A percentile compares a stretch with the other conserved stretches of the same genome.
Conservation (phyloP, 2,797 vertebrate genomes). For the Cercopithecus neglectus region DNA sequence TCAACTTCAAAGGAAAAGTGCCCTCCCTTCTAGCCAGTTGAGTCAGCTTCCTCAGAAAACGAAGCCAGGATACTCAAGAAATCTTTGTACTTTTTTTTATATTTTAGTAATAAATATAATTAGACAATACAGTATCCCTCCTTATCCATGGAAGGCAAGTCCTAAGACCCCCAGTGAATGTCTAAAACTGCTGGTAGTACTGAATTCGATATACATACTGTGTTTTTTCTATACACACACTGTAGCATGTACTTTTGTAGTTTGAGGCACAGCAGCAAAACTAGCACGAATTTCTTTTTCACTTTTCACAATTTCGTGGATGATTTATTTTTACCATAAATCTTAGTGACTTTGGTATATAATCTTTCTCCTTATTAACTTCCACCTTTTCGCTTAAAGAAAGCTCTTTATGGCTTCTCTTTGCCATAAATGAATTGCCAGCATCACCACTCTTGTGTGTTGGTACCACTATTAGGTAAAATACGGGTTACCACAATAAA, state of each 20-base stretch:
- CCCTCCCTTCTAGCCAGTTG: neutral
- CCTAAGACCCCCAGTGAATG: neutral
- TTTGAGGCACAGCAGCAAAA: neutral
- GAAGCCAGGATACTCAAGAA: neutral
- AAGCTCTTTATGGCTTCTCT: neutral
- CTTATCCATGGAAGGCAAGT: neutral
- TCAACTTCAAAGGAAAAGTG: neutral
- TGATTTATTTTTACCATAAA: neutral
- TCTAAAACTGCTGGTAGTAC: neutral
- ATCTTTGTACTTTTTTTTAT: neutral
- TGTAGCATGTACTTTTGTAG: neutral
- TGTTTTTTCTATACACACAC: neutral
- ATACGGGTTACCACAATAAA: neutral
- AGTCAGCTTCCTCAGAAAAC: neutral
- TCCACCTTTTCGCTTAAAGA: neutral
- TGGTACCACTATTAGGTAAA: neutral
- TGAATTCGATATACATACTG: neutral
- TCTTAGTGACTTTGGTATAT: neutral
- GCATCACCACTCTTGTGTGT: neutral
- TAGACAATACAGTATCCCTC: neutral
- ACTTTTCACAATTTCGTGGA: neutral
- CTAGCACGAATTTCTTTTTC: neutral
- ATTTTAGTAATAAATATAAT: neutral
- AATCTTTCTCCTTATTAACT: neutral
- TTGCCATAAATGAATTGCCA: neutral